Evolutionary conservation across 2,888 invertebrate species (phyloP).

Genomic region (Diadegma fenestrale): DNA sequence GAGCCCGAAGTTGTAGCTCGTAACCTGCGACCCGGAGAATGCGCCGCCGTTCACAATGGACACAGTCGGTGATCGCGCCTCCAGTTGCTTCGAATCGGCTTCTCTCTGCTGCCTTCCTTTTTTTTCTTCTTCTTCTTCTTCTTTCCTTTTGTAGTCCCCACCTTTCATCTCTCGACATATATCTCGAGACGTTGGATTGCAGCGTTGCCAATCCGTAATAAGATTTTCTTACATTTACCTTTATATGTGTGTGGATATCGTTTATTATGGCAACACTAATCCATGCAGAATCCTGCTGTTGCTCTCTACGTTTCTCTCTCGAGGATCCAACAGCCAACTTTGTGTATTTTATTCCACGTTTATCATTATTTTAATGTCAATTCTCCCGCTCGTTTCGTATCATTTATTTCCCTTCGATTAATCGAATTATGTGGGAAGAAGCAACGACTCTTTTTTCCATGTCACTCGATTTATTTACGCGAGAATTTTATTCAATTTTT

Average conservation of each 20-base stretch:
- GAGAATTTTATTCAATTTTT: not conserved
- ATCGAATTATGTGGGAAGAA: not conserved
- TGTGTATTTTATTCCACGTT: not conserved
- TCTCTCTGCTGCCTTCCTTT: conserved; percentile 32
- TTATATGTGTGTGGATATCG: conserved; percentile 11
- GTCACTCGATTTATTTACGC: not conserved
- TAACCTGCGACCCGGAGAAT: conserved; percentile 82
- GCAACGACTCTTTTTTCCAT: not conserved
- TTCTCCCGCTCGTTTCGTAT: not conserved
- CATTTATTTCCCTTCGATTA: not conserved
- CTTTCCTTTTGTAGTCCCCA: conserved; percentile 31
- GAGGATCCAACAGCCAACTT: conserved; percentile 17
- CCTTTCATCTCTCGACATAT: conserved; percentile 38
- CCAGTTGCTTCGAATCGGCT: conserved; percentile 62
- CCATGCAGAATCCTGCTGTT: conserved; percentile 3
- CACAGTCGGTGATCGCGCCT: conserved; percentile 75
- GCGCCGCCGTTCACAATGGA: conserved; percentile 78
- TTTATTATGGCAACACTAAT: conserved; percentile 37
- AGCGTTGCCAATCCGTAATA: conserved; percentile 58
- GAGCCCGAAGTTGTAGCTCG: conserved; percentile 66
- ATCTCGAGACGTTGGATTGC: conserved; percentile 37
- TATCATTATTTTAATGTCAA: conserved; percentile 3
- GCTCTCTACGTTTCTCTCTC: conserved; percentile 2
- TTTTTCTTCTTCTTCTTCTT: conserved; percentile 25
- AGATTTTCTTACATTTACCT: conserved; percentile 36